Evolutionary conservation across 2,113 vertebrate species (phyloP).

Genomic region (Arizona elegans): DNA sequence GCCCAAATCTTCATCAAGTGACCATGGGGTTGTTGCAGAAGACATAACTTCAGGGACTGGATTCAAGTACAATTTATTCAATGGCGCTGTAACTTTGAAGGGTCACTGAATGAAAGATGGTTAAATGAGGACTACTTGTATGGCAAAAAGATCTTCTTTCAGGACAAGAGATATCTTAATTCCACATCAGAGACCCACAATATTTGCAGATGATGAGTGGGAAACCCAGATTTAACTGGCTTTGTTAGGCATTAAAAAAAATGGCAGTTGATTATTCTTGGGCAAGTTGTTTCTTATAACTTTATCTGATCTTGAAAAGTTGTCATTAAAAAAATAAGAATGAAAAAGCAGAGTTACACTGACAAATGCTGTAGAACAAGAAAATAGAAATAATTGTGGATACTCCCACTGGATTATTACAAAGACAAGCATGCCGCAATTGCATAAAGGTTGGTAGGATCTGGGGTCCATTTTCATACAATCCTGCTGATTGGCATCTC

Average conservation of each 20-base stretch:
- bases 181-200: not conserved
- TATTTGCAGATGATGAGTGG: not conserved
- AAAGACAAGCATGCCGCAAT: not conserved
- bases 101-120: not conserved
- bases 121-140: not conserved
- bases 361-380: not conserved
- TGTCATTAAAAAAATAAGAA: not conserved
- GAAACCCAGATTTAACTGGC: not conserved
- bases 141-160: not conserved
- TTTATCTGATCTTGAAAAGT: not conserved
- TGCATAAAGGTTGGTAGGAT: not conserved
- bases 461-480: not conserved
- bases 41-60: not conserved
- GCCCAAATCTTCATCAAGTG: not conserved
- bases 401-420: too few species aligned
- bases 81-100: not conserved
- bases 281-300: not conserved
- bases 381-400: not conserved
- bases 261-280: not conserved
- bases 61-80: not conserved
- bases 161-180: not conserved
- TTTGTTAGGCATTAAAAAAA: not conserved
- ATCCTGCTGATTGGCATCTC: not conserved
- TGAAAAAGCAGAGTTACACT: not conserved
- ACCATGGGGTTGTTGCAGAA: not conserved